Base-by-base conservation (phyloP, 2,113 vertebrate species). In the Petaurus breviceps region DNA sequence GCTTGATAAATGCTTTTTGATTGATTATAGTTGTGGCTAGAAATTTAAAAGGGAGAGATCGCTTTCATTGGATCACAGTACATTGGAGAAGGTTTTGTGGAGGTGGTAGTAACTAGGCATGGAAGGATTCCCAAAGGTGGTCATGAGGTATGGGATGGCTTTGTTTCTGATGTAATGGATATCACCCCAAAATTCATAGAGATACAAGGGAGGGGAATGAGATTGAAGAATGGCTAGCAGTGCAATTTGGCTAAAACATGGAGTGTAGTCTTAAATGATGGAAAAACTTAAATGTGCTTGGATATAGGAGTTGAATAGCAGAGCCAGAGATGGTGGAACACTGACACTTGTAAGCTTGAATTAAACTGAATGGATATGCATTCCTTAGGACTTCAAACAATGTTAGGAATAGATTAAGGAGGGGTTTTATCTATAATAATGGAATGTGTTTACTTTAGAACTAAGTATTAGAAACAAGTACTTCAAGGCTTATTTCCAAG, bases 301-400 rank as follows among this genome's bases (percentile, higher is more conserved):
- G 31, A 77, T 77, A 12, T n/a, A 77, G 61, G 37, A 77, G 37
- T 19, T 77, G 61, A 77, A n/a, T n/a, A n/a, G 16, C 31, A 77
- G 37, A 77, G 12, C 12, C 31, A 77, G 31, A 77, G 61, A 28
- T 1, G 19, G 37, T 77, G n/a, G 23, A 77, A 22, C 4, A 90
- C 84, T 52, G 92, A 90, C 53, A 3, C 37, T 26, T 43, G 57
- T 55, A 93, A 26, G 84, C 92, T 95, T 91, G 90, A 95, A 94
- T 89, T 55, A 90, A 43, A 55, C 46, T 50, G 25, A 92, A 31
- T 51, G 37, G 3, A 51, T 24, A 24, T 0, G 0, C 1, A 89
- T 28, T 57, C 46, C 46, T 93, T 93, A 0, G 11, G 92, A 92
- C 28, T 97, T 93, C 84, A 91, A 89, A 94, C 93, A 46, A 91